Percentiles rank a stretch among this genome's conserved stretches.
phyloP scores from a whole-genome alignment of 2,888 invertebrate species.

The Pandemis cinnamomeana region DNA sequence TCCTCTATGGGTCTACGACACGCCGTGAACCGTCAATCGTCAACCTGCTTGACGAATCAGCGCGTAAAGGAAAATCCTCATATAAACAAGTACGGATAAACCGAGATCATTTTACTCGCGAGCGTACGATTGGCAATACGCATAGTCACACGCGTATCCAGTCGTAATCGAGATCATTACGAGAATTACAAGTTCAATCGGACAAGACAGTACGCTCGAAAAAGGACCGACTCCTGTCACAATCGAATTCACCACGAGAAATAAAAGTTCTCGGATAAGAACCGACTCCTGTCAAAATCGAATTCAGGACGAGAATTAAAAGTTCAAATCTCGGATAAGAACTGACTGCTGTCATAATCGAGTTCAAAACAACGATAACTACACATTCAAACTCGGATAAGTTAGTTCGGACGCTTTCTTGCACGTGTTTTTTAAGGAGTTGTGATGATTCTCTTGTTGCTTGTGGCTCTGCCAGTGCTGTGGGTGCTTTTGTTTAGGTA shows the following conservation, averaged over 20 bases:
- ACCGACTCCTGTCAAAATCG: no score
- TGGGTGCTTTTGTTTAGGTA: constrained; percentile 43
- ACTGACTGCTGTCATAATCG: no score
- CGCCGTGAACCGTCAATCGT: background rate
- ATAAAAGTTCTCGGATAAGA: no score
- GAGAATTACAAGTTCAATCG: background rate
- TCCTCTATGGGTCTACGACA: background rate
- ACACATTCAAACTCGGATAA: background rate
- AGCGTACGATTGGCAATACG: constrained; percentile 10
- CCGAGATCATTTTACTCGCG: constrained; percentile 22
- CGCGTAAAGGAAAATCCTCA: constrained; percentile 29
- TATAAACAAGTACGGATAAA: constrained; percentile 29
- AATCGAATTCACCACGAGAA: no score
- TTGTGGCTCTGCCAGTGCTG: constrained; percentile 33
- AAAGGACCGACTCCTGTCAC: no score
- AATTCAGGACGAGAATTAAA: no score
- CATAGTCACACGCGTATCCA: background rate
- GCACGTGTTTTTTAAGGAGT: background rate
- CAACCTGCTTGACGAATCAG: constrained; percentile 10
- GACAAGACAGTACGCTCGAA: no score
- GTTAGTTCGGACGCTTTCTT: no score
- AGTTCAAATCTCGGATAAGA: no score
- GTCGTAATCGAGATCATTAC: background rate
- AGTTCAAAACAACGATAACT: background rate
- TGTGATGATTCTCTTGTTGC: constrained; percentile 31